Conservation (phyloP, 2,113 vertebrate species). For the Siphamia tubifer region DNA sequence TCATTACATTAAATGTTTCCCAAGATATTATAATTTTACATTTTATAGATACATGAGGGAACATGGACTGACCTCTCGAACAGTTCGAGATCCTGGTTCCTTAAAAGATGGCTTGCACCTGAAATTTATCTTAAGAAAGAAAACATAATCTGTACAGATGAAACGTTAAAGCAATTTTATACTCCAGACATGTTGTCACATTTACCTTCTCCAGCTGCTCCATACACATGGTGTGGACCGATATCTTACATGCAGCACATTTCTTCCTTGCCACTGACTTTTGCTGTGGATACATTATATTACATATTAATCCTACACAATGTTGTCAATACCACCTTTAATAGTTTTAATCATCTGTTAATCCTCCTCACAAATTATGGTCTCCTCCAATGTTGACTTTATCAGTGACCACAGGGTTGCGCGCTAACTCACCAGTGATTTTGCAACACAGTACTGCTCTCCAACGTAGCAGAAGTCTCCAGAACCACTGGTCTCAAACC, state of each 20-base stretch:
- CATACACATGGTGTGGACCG: slow-evolving; percentile 92
- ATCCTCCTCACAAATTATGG: no score
- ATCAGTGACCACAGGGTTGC: background rate
- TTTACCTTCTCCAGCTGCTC: slow-evolving; percentile 93
- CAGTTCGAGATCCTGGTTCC: slow-evolving; percentile 90
- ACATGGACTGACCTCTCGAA: slow-evolving; percentile 85
- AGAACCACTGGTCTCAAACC: slow-evolving; percentile 92
- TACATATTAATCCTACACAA: no score
- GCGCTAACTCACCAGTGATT: slow-evolving; percentile 86
- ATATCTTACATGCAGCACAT: slow-evolving; percentile 95
- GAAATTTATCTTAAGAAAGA: slow-evolving; percentile 89
- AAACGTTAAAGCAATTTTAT: background rate
- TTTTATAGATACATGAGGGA: background rate
- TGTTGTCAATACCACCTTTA: no score
- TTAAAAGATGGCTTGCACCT: slow-evolving; percentile 97
- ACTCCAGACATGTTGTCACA: background rate
- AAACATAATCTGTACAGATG: background rate
- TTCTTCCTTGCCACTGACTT: slow-evolving; percentile 91
- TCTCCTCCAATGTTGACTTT: no score
- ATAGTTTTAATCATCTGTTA: no score
- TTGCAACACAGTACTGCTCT: slow-evolving; percentile 91
- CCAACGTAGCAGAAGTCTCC: slow-evolving; percentile 97
- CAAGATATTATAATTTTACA: background rate
- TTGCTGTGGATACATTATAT: slow-evolving; percentile 77
- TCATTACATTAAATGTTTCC: no score